Evolutionary conservation across 2,113 vertebrate species (phyloP).

Genomic region (Stercorarius parasiticus): DNA sequence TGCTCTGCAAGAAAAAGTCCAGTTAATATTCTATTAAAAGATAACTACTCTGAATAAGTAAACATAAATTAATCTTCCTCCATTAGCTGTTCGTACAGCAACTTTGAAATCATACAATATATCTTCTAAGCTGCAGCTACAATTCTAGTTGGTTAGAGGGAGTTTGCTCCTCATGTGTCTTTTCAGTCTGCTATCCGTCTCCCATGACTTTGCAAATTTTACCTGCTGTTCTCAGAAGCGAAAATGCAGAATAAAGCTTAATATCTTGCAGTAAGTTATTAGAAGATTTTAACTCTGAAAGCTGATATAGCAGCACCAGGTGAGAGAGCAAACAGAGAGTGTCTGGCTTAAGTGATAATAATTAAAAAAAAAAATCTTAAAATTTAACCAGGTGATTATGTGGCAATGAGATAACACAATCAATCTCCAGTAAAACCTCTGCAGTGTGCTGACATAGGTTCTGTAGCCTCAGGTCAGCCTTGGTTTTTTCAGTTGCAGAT

Average conservation of each 20-base stretch:
- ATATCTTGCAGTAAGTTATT: neutral
- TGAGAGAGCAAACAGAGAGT: neutral
- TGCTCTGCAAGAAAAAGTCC: neutral
- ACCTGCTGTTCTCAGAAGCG: neutral
- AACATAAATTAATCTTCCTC: neutral
- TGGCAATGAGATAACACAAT: neutral
- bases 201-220: neutral
- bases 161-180: neutral
- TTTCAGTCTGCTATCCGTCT: neutral
- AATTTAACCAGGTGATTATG: neutral
- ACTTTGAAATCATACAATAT: neutral
- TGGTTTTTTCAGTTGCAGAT: slow-evolving; percentile 19
- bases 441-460: neutral
- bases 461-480: slow-evolving; percentile 13
- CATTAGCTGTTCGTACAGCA: neutral
- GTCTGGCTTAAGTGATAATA: neutral
- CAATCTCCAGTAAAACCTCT: neutral
- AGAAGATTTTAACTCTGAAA: neutral
- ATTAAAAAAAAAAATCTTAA: neutral
- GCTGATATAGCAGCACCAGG: neutral
- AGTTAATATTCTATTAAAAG: neutral
- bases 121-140: neutral
- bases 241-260: neutral
- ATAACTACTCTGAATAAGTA: neutral
- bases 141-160: neutral